A percentile compares a stretch with the other conserved stretches of the same genome.
These are phyloP conservation scores for Syrphus vitripennis DNA, from an alignment of 2,888 invertebrate species.

Conservation along the genomic window DNA sequence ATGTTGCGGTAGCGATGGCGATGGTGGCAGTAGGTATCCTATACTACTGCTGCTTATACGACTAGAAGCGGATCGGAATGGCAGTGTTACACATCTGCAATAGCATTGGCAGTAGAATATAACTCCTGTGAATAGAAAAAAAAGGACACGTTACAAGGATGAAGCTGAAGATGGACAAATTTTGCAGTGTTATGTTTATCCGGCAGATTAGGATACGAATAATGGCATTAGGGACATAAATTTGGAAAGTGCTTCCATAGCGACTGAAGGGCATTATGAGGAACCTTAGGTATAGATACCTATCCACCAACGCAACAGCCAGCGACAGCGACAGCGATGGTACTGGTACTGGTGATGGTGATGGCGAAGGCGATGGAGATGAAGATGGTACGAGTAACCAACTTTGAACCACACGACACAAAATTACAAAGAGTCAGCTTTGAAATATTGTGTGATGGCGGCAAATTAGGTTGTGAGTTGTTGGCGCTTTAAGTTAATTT, in stretches of 20 bases:
- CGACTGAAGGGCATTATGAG: constrained; percentile 8
- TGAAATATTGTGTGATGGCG: constrained; percentile 19
- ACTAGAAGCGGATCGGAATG: constrained; percentile 16
- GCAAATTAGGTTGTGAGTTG: constrained; percentile 50
- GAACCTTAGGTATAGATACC: background rate
- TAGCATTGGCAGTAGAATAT: constrained; percentile 56
- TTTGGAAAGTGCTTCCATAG: constrained; percentile 64
- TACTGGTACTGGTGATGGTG: too few relatives aligned
- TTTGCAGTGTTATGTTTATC: constrained; percentile 72
- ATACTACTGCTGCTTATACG: background rate
- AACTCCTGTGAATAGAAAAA: constrained; percentile 48
- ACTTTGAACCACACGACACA: constrained; percentile 6
- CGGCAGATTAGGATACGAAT: constrained; percentile 68
- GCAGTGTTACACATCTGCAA: constrained; percentile 63
- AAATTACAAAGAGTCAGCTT: constrained; percentile 11
- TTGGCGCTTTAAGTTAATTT: constrained; percentile 51
- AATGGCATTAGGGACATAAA: constrained; percentile 66
- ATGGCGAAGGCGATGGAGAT: background rate
- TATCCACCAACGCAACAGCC: constrained; percentile 35
- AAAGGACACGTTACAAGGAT: background rate
- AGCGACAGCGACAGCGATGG: background rate
- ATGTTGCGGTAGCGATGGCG: background rate
- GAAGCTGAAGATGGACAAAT: constrained; percentile 62
- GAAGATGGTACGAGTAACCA: background rate
- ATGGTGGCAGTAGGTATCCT: background rate